Evolutionary conservation across 2,113 vertebrate genomes (phyloP).

Genomic region (Spheniscus mendiculus): DNA sequence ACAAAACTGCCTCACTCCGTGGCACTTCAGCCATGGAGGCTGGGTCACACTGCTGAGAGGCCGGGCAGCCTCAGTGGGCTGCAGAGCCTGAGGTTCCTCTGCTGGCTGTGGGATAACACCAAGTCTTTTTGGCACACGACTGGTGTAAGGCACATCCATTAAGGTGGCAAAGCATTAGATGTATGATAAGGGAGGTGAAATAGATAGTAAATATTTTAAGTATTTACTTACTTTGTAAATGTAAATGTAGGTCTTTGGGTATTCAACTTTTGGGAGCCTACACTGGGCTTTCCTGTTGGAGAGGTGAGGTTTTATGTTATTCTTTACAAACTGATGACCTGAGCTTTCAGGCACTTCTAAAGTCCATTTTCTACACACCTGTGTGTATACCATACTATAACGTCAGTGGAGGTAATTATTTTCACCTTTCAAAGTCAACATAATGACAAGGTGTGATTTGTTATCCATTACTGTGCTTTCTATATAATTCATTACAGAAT

Average conservation of each 20-base stretch:
- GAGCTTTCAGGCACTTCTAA: background rate
- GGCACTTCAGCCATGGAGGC: fast-evolving
- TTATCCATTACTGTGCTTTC: background rate
- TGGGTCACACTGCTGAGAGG: background rate
- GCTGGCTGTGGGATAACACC: background rate
- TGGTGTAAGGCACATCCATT: background rate
- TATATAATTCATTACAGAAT: background rate
- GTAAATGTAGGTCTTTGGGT: background rate
- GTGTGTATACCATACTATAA: background rate
- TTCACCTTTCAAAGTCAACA: background rate
- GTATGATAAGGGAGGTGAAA: background rate
- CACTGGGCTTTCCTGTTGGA: background rate
- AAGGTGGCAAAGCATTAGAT: background rate
- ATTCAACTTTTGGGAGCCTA: background rate
- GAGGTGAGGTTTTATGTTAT: background rate
- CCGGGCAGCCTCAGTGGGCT: fast-evolving
- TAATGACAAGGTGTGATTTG: background rate
- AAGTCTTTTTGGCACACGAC: fast-evolving
- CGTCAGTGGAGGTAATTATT: background rate
- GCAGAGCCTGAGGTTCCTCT: background rate
- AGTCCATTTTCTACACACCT: background rate
- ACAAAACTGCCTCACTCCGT: background rate
- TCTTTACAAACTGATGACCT: background rate
- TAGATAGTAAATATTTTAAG: background rate
- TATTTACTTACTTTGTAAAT: background rate